Base-by-base conservation (phyloP, 2,888 invertebrate genomes). In the Hypomecis punctinalis region DNA sequence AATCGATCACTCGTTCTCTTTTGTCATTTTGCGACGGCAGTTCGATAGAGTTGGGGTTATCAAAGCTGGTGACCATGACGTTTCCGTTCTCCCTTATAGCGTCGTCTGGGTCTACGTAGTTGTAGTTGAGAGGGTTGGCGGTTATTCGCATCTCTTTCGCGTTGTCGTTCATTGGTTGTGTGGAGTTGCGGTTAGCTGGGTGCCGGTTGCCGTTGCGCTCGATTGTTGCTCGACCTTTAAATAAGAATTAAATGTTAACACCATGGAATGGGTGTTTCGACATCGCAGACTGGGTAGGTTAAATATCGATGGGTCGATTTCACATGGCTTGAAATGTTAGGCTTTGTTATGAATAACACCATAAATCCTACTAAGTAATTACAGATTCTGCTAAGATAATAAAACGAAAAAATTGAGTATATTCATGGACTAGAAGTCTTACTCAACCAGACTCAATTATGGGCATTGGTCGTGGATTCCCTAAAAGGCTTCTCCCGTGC, bases 41-140 rank as follows among this genome's bases (percentile, higher is more conserved):
- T 78, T 96, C 96, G 69, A 96, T 95, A 69, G 95, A 96, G 80
- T 95, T 95, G 0, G 96, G 95, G 88, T 96, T 96, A 81, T 96
- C 96, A 83, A 96, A 96, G 72, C 96, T 96, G 64, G 96, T 95
- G 58, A 94, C 94, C 87, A 94, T 92, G 0, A 90, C 88, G 73
- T 93, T 91, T 1, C 92, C 93, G 58, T 93, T 87, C 72, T 90
- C 91, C 10, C 85, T 84, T 61, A 94, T 93, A 7, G 94, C 94
- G 82, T 95, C 95, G 43, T 95, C 95, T 0, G 95, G 95, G 73
- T 95, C 95, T 23, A 94, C 94, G 81, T 96, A 96, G 84, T 95
- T 96, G 79, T 93, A 93, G 84, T 94, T 96, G 73, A 97, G 93
- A 0, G 97, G 97, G 87, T 97, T 97, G 65, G 95, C 94, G 35